Percentiles rank a stretch among this genome's conserved stretches.
These are phyloP conservation scores for Procavia capensis DNA, from an alignment of 2,113 vertebrate species.

Conservation along the genomic window DNA sequence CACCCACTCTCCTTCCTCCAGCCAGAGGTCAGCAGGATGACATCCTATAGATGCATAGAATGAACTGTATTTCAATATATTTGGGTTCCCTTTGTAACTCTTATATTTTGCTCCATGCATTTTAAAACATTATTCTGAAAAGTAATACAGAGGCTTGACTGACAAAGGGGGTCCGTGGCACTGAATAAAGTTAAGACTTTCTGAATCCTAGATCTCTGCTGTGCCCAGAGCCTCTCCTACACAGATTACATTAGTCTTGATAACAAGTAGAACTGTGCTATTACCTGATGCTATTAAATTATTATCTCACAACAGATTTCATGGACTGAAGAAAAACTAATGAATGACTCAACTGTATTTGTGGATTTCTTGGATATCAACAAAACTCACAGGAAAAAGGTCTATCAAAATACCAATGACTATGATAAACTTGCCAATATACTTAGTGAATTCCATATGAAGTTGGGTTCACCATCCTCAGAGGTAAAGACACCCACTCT, in stretches of 20 bases:
- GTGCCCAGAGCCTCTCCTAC: background rate
- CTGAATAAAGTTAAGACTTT: background rate
- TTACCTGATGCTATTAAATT: background rate
- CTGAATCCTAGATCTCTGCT: background rate
- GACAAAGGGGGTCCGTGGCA: background rate
- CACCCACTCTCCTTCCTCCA: too few species aligned
- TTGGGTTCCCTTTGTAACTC: background rate
- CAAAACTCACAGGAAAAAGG: slow-evolving; percentile 62
- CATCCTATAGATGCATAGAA: background rate
- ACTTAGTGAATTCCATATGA: slow-evolving; percentile 78
- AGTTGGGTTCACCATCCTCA: slow-evolving; percentile 13
- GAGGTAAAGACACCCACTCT: slow-evolving; percentile 64
- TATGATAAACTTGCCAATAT: slow-evolving; percentile 72
- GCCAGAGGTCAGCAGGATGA: too few species aligned
- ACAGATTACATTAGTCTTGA: too few species aligned
- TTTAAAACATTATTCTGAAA: background rate
- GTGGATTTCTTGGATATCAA: slow-evolving; percentile 84
- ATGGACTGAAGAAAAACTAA: slow-evolving; percentile 78
- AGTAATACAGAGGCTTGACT: background rate
- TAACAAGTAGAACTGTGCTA: background rate
- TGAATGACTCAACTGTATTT: slow-evolving; percentile 78
- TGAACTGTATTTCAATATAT: background rate
- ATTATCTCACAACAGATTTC: slow-evolving; percentile 72
- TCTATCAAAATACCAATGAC: slow-evolving; percentile 78
- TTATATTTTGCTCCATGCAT: background rate